phyloP scores from a whole-genome alignment of 2,113 vertebrate genomes.

The Bos indicus region DNA sequence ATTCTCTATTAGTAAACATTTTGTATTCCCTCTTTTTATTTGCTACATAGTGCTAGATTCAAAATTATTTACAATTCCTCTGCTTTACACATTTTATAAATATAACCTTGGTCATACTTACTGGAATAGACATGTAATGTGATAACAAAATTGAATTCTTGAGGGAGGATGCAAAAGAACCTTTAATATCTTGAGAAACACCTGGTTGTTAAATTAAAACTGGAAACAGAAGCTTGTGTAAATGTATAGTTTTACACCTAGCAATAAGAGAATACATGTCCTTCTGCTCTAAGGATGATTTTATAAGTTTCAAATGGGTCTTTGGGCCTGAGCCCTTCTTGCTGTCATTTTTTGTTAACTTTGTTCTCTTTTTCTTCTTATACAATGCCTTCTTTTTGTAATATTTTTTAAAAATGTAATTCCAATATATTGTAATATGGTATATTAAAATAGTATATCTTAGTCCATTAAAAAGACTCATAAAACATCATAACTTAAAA shows the following conservation, averaged over 20 bases:
- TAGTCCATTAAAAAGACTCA: conserved; percentile 60
- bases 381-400: conserved; percentile 41
- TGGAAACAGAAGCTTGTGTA: conserved; percentile 76
- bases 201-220: conserved; percentile 66
- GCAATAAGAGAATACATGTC: conserved; percentile 74
- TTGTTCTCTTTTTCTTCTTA: conserved; percentile 48
- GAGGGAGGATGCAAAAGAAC: conserved; percentile 22
- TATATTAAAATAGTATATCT: conserved; percentile 61
- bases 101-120: conserved; percentile 19
- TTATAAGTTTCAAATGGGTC: conserved; percentile 75
- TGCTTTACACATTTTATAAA: neutral
- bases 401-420: conserved; percentile 60
- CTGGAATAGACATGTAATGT: conserved; percentile 50
- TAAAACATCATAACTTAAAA: conserved; percentile 56
- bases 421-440: conserved; percentile 33
- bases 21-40: neutral
- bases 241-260: conserved; percentile 77
- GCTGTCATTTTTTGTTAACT: conserved; percentile 78
- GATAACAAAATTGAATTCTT: conserved; percentile 54
- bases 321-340: conserved; percentile 68
- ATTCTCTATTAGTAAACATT: neutral
- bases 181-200: conserved; percentile 49
- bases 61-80: conserved; percentile 26
- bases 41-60: neutral
- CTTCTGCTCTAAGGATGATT: conserved; percentile 77